A percentile compares a stretch with the other conserved stretches of the same genome.
phyloP scores from a whole-genome alignment of 2,113 vertebrate species.

The Pluvianellus socialis region DNA sequence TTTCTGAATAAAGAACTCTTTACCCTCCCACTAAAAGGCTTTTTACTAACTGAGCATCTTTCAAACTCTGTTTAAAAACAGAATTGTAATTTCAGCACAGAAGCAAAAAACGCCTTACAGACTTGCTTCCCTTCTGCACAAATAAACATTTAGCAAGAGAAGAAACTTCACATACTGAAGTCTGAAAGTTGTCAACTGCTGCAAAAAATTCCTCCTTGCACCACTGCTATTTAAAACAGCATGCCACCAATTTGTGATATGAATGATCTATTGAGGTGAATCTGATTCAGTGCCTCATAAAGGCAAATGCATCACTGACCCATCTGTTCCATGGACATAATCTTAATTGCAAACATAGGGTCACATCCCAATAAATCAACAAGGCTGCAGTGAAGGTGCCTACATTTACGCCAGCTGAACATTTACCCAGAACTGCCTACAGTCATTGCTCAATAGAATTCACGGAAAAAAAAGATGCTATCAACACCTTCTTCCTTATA shows the following conservation, averaged over 20 bases:
- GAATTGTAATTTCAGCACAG: conserved; percentile 43
- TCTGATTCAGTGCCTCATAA: not conserved
- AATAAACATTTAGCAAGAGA: conserved; percentile 16
- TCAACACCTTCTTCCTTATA: not conserved
- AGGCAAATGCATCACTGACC: conserved; percentile 43
- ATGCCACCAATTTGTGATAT: not conserved
- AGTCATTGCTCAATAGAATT: not conserved
- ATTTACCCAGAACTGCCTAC: not conserved
- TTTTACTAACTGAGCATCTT: conserved; percentile 43
- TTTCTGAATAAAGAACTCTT: conserved; percentile 27
- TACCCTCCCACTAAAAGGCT: conserved; percentile 38
- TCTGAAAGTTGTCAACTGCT: conserved; percentile 38
- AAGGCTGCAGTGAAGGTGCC: conserved; percentile 1
- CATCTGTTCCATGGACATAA: conserved; percentile 41
- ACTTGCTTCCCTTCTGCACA: not conserved
- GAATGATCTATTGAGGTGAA: not conserved
- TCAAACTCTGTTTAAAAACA: conserved; percentile 34
- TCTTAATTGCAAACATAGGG: conserved; percentile 64
- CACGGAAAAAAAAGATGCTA: not conserved
- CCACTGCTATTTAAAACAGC: not conserved
- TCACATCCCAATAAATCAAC: conserved; percentile 51
- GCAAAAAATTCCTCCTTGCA: not conserved
- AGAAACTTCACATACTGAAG: not conserved
- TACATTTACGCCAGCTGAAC: not conserved
- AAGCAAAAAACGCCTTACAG: conserved; percentile 9